A percentile compares a stretch with the other conserved stretches of the same genome.
Evolutionary conservation across 2,888 invertebrate species (phyloP).

Genomic region (Hermodice carunculata): DNA sequence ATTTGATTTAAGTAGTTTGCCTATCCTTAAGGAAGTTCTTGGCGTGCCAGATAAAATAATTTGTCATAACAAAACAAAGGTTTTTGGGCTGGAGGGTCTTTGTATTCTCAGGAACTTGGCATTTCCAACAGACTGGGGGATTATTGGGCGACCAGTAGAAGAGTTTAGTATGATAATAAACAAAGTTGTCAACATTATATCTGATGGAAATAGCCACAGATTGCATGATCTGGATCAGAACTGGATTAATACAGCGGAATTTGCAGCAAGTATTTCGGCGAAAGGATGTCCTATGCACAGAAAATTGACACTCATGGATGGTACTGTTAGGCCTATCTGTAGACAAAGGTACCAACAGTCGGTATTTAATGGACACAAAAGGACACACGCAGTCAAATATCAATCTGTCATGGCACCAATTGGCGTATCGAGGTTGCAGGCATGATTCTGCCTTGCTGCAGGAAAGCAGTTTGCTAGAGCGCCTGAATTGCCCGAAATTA

Average conservation of each 20-base stretch:
- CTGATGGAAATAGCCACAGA: background rate
- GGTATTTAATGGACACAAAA: conserved; percentile 27
- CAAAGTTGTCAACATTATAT: background rate
- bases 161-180: background rate
- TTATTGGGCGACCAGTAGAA: background rate
- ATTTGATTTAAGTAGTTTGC: too few relatives aligned
- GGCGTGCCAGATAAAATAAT: too few relatives aligned
- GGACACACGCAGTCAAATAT: conserved; percentile 23
- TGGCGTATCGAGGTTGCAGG: conserved; percentile 29
- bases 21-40: too few relatives aligned
- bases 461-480: conserved; percentile 16
- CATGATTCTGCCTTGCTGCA: conserved; percentile 31
- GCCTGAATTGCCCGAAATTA: background rate
- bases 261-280: conserved; percentile 4
- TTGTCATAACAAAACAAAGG: too few relatives aligned
- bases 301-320: conserved; percentile 28
- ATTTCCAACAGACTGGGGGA: background rate
- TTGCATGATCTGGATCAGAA: background rate
- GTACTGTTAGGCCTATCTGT: conserved; percentile 31
- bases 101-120: background rate
- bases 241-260: background rate
- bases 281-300: conserved; percentile 12
- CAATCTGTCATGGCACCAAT: conserved; percentile 28
- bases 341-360: conserved; percentile 22
- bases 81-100: background rate